Evolutionary conservation across 2,113 vertebrate species (phyloP).

Genomic region (Agelaius tricolor): DNA sequence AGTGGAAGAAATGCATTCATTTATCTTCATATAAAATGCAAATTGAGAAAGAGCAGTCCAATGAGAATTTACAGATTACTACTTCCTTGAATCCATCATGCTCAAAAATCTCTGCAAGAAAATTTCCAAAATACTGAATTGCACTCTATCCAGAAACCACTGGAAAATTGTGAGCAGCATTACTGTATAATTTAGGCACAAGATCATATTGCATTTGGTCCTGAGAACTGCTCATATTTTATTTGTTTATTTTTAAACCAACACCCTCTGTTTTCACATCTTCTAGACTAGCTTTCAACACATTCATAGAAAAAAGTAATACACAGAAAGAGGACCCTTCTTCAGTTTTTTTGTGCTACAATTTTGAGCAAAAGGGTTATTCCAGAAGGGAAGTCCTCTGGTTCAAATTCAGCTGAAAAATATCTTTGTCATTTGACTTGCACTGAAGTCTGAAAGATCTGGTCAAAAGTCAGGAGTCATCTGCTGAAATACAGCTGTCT

Average conservation of each 20-base stretch:
- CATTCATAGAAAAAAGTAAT: neutral
- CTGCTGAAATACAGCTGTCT: neutral
- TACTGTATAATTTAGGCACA: neutral
- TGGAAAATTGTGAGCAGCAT: neutral
- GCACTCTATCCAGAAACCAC: neutral
- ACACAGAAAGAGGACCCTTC: neutral
- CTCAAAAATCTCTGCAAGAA: neutral
- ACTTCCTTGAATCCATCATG: neutral
- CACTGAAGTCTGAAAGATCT: neutral
- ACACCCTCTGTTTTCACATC: neutral
- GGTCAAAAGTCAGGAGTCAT: conserved; percentile 6
- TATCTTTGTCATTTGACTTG: neutral
- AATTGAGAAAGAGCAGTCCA: neutral
- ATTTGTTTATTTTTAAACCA: neutral
- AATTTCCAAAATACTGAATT: neutral
- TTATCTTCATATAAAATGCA: neutral
- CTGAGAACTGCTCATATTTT: neutral
- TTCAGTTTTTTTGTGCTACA: neutral
- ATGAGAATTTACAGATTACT: neutral
- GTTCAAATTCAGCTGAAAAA: neutral
- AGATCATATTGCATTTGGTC: neutral
- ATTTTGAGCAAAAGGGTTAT: neutral
- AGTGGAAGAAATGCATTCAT: neutral
- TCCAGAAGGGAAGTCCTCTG: neutral
- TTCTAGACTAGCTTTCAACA: neutral